phyloP scores from a whole-genome alignment of 2,888 invertebrate genomes.

The Lasius fuliginosus region DNA sequence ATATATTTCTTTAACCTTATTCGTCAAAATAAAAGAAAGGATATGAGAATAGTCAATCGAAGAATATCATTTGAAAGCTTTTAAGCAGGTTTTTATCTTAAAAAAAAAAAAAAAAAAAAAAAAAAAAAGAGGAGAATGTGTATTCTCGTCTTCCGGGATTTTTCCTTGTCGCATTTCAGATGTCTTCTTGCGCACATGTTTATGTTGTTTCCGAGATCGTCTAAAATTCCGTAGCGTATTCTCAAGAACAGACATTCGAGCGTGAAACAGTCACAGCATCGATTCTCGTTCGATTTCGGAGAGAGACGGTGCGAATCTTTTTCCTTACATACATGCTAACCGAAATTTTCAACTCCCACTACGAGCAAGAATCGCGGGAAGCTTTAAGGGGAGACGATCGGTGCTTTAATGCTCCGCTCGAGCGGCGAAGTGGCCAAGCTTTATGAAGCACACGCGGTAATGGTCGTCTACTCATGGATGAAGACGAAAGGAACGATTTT shows the following conservation, averaged over 20 bases:
- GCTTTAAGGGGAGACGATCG: slow-evolving; percentile 65
- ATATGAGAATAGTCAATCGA: not conserved
- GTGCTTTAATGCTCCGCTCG: slow-evolving; percentile 57
- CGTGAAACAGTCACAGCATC: slow-evolving; percentile 30
- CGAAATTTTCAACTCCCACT: slow-evolving; percentile 40
- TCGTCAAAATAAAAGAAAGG: not conserved
- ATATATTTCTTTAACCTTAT: not conserved
- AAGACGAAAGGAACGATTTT: slow-evolving; percentile 53
- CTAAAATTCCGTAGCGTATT: not conserved
- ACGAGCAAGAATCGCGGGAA: slow-evolving; percentile 33
- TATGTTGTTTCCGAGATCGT: not conserved
- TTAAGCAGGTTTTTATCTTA: not conserved
- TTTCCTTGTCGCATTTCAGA: not conserved
- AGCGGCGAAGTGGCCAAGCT: slow-evolving; percentile 74
- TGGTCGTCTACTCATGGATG: slow-evolving; percentile 62
- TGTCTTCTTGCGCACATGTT: not conserved
- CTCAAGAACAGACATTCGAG: not conserved
- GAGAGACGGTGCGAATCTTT: not conserved
- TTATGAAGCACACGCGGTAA: slow-evolving; percentile 78
- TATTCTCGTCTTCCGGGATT: not conserved
- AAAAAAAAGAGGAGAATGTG: not conserved
- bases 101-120: no score
- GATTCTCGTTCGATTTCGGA: slow-evolving; percentile 3
- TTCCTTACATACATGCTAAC: slow-evolving; percentile 21
- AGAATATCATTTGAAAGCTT: not conserved